Evolutionary conservation across 64 coral and sea anemone species (phyloP).

Genomic region (Stichodactyla mertensii): DNA sequence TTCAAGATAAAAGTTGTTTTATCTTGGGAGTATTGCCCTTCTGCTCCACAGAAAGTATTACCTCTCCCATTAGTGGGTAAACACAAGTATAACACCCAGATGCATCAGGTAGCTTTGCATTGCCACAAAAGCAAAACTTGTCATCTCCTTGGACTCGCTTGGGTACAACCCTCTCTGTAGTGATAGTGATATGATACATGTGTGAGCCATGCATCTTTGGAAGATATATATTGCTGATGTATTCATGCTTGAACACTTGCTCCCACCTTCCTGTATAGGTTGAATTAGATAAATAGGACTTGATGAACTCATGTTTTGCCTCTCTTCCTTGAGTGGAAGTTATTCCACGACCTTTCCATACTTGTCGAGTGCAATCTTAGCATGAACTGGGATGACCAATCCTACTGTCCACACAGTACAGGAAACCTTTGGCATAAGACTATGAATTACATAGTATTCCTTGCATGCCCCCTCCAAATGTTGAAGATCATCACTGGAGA

Average conservation of each 20-base stretch:
- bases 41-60: no score
- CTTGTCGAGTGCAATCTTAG: constrained; percentile 22
- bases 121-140: background rate
- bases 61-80: no score
- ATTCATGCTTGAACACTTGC: constrained; percentile 52
- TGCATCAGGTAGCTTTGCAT: no score
- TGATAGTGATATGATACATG: background rate
- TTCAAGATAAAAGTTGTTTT: no score
- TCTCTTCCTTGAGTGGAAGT: constrained; percentile 42
- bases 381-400: constrained; percentile 42
- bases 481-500: constrained; percentile 11
- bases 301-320: constrained; percentile 42
- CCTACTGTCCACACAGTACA: constrained; percentile 36
- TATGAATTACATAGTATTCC: constrained; percentile 15
- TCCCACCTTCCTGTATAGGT: constrained; percentile 39
- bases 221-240: background rate
- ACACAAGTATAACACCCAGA: no score
- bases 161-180: background rate
- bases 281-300: constrained; percentile 37
- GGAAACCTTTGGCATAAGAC: constrained; percentile 24
- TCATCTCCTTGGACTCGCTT: background rate
- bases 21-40: no score
- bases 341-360: constrained; percentile 47
- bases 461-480: constrained; percentile 19
- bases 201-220: background rate